Percentiles rank a stretch among this genome's conserved stretches.
These are phyloP conservation scores for Cryptocheilus praepositus DNA, from an alignment of 2,888 invertebrate genomes.

Conservation along the genomic window DNA sequence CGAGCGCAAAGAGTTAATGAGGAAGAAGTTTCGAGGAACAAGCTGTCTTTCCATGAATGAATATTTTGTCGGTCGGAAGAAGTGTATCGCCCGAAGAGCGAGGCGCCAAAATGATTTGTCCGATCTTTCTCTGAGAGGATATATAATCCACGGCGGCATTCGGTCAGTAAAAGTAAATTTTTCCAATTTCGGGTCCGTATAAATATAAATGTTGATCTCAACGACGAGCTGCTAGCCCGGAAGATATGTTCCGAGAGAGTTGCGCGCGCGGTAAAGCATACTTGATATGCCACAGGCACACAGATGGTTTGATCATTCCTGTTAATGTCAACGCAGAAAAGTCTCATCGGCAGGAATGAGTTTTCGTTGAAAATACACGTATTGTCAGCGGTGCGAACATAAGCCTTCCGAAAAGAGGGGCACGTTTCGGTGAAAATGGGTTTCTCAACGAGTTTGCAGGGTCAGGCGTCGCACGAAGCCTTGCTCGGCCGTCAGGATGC, in stretches of 20 bases:
- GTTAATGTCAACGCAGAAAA: constrained; percentile 12
- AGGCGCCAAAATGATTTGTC: too few species aligned
- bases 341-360: constrained; percentile 23
- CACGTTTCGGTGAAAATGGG: constrained; percentile 79
- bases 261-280: constrained; percentile 7
- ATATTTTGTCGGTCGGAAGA: too few species aligned
- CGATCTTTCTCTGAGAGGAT: too few species aligned
- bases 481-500: constrained; percentile 93
- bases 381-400: not conserved
- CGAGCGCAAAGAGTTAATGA: too few species aligned
- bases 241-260: constrained; percentile 33
- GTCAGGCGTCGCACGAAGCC: constrained; percentile 93
- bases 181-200: constrained; percentile 41
- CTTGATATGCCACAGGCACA: too few species aligned
- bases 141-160: constrained; percentile 51
- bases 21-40: too few species aligned
- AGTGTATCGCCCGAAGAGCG: too few species aligned
- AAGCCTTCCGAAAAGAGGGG: not conserved
- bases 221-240: constrained; percentile 39
- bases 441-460: constrained; percentile 90
- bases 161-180: constrained; percentile 50
- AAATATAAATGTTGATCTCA: constrained; percentile 68
- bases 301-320: not conserved
- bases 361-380: constrained; percentile 22
- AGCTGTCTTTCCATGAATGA: too few species aligned